Evolutionary conservation across 2,113 vertebrate genomes (phyloP).

Genomic region (Galeopterus variegatus): DNA sequence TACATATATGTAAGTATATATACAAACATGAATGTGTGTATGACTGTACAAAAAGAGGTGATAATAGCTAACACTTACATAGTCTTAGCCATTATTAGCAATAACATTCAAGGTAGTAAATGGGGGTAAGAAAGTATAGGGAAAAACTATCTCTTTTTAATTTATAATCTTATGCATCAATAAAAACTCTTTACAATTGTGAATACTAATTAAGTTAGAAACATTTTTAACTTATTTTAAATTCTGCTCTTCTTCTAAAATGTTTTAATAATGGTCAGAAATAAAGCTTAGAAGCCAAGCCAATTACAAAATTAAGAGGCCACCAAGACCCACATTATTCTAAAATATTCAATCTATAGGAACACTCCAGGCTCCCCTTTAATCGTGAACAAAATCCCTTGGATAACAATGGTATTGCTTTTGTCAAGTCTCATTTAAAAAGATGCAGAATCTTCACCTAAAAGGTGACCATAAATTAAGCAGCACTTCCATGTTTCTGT

Average conservation of each 20-base stretch:
- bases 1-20: neutral
- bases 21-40: neutral
- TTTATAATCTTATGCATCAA: neutral
- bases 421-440: neutral
- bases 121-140: neutral
- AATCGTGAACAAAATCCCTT: neutral
- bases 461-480: neutral
- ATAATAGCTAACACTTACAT: neutral
- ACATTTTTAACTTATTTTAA: conserved; percentile 8
- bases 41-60: neutral
- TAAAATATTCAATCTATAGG: neutral
- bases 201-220: conserved; percentile 7
- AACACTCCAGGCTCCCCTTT: neutral
- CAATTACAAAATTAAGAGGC: conserved; percentile 1
- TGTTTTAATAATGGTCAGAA: neutral
- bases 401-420: neutral
- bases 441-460: neutral
- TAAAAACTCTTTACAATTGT: neutral
- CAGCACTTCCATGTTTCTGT: neutral
- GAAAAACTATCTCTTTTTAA: neutral
- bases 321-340: neutral
- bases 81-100: neutral
- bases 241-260: conserved; percentile 1
- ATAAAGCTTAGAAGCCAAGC: neutral
- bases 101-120: neutral